Conservation (phyloP, 2,888 invertebrate species). For the Nebria salina region DNA sequence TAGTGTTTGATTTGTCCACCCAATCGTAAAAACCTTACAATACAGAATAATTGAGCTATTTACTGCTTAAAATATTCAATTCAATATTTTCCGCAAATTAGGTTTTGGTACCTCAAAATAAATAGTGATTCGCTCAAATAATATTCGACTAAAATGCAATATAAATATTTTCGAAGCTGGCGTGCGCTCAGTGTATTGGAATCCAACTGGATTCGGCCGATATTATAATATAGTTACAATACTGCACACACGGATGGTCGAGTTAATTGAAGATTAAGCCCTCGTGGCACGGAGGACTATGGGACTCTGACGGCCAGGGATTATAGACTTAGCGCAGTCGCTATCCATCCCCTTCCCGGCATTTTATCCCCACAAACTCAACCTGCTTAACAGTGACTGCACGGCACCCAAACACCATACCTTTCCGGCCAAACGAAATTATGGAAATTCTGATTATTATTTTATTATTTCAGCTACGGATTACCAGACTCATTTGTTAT, state of each 20-base stretch:
- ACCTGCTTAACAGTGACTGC: not conserved
- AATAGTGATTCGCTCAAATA: too few species aligned
- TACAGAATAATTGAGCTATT: too few species aligned
- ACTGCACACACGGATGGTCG: constrained; percentile 40
- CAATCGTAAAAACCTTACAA: too few species aligned
- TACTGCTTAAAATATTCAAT: too few species aligned
- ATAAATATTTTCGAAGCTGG: not conserved
- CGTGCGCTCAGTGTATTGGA: not conserved
- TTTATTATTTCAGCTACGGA: constrained; percentile 41
- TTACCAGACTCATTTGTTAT: constrained; percentile 38
- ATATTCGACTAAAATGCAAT: too few species aligned
- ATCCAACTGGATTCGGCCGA: constrained; percentile 23
- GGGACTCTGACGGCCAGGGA: constrained; percentile 38
- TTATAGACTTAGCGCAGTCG: constrained; percentile 37
- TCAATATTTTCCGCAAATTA: too few species aligned
- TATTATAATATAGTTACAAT: constrained; percentile 46
- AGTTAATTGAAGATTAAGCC: constrained; percentile 46
- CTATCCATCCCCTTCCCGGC: not conserved
- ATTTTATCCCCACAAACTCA: too few species aligned
- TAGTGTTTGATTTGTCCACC: too few species aligned
- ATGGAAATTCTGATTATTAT: constrained; percentile 40
- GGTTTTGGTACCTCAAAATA: too few species aligned
- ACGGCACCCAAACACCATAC: not conserved
- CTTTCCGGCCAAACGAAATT: constrained; percentile 27
- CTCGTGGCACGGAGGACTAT: constrained; percentile 21